Evolutionary conservation across 1,140 invertebrate genomes (phyloP).

Genomic region (Wiebesia pumilae): DNA sequence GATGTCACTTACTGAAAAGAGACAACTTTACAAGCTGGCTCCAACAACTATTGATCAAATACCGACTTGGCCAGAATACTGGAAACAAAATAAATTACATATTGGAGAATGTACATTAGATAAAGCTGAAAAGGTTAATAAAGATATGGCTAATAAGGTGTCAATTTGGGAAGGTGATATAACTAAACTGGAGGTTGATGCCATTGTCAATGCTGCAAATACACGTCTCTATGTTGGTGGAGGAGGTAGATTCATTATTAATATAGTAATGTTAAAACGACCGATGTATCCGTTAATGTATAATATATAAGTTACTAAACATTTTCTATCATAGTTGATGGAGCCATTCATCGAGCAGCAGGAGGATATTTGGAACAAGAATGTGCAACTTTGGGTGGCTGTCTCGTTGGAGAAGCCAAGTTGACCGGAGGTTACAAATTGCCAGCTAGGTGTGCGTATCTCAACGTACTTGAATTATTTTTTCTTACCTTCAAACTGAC

Average conservation of each 20-base stretch:
- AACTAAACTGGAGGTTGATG: conserved; percentile 91
- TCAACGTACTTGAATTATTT: not conserved
- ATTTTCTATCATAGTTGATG: conserved; percentile 80
- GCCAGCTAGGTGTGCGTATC: conserved; percentile 81
- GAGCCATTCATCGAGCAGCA: conserved; percentile 88
- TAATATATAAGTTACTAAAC: conserved; percentile 5
- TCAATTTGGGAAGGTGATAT: conserved; percentile 88
- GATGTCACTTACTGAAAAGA: conserved; percentile 77
- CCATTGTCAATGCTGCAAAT: conserved; percentile 95
- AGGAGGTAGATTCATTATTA: conserved; percentile 79
- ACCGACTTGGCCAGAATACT: conserved; percentile 78
- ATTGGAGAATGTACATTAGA: conserved; percentile 63
- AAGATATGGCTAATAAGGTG: conserved; percentile 78
- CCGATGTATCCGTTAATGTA: not conserved
- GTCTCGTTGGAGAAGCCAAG: conserved; percentile 86
- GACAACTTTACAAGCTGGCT: conserved; percentile 74
- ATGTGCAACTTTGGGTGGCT: conserved; percentile 83
- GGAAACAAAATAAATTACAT: conserved; percentile 68
- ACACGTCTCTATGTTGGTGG: conserved; percentile 85
- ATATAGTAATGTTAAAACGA: not conserved
- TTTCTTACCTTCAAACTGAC: not conserved
- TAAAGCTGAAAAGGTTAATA: conserved; percentile 67
- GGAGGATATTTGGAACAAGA: conserved; percentile 81
- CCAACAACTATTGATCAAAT: conserved; percentile 75
- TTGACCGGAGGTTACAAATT: conserved; percentile 87